A percentile compares a stretch with the other conserved stretches of the same genome.
Conservation (phyloP, 2,797 vertebrate genomes). For the Anguilla anguilla region DNA sequence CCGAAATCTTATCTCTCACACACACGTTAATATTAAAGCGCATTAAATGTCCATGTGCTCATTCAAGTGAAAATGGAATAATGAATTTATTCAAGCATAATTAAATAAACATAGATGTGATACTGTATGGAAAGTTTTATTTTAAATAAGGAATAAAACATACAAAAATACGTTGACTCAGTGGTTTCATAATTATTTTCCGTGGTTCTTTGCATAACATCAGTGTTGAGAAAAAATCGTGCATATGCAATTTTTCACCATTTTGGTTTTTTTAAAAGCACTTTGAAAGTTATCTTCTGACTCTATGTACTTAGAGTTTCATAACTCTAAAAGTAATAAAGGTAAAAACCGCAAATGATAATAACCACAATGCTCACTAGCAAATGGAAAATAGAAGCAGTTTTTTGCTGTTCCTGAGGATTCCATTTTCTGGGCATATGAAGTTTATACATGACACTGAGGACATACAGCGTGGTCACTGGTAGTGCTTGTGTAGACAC, state of each 20-base stretch:
- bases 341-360: not conserved
- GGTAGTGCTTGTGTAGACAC: not conserved
- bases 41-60: slow-evolving; percentile 38
- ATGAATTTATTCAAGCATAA: slow-evolving; percentile 17
- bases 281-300: no score
- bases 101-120: slow-evolving; percentile 30
- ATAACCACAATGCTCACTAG: not conserved
- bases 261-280: no score
- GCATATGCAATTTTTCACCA: no score
- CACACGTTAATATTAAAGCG: slow-evolving; percentile 20
- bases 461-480: not conserved
- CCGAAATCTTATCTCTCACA: not conserved
- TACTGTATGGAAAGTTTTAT: slow-evolving; percentile 37
- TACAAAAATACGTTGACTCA: slow-evolving; percentile 38
- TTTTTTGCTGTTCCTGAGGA: not conserved
- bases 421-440: not conserved
- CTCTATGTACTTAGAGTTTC: no score
- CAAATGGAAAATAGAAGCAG: not conserved
- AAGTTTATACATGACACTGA: not conserved
- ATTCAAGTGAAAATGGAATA: slow-evolving; percentile 17
- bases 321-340: no score
- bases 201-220: not conserved
- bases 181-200: slow-evolving; percentile 24
- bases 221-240: not conserved
- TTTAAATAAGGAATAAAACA: slow-evolving; percentile 41